These are phyloP conservation scores for Nerophis ophidion DNA, from an alignment of 2,113 vertebrate species.

Conservation along the genomic window DNA sequence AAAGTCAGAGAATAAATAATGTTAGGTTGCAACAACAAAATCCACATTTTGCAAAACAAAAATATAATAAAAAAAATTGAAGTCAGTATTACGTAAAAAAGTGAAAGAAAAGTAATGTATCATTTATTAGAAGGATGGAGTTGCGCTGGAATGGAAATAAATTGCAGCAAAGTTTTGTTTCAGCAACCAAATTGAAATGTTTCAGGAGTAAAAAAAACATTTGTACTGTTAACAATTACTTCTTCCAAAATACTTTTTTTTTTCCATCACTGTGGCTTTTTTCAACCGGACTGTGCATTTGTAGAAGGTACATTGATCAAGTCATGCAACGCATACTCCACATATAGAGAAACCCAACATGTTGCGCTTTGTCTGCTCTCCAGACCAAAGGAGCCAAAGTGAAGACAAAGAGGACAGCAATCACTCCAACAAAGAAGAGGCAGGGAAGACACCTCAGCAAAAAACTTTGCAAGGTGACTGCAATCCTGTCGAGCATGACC, in stretches of 20 bases:
- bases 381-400: constrained; percentile 8
- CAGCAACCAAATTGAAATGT: neutral
- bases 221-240: no score
- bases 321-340: neutral
- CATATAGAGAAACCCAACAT: neutral
- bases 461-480: constrained; percentile 40
- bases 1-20: no score
- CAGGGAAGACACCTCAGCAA: neutral
- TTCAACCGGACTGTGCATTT: neutral
- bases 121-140: no score
- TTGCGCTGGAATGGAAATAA: no score
- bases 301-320: no score
- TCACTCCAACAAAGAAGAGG: neutral
- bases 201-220: neutral
- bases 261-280: no score
- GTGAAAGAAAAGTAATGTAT: no score
- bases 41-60: no score
- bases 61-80: no score
- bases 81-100: no score
- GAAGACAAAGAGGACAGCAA: neutral
- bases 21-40: no score
- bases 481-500: constrained; percentile 33
- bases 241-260: no score
- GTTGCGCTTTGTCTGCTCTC: neutral
- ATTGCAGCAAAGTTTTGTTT: neutral